Conservation (phyloP, 2,797 vertebrate genomes). For the Chiroxiphia lanceolata region DNA sequence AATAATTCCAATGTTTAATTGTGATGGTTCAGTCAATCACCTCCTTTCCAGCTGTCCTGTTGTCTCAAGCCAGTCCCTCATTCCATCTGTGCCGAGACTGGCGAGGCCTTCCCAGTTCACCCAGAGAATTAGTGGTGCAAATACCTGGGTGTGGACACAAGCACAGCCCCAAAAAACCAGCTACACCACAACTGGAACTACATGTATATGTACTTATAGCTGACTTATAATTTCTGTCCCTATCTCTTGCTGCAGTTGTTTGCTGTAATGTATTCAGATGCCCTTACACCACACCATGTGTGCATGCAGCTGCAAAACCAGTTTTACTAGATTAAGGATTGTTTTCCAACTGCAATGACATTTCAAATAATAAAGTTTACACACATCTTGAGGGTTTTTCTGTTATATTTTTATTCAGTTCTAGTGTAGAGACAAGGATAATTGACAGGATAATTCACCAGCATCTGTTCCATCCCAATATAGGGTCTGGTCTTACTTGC, state of each 20-base stretch:
- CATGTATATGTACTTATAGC: rapidly evolving
- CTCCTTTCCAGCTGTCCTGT: background rate
- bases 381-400: background rate
- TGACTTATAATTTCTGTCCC: background rate
- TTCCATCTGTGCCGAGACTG: background rate
- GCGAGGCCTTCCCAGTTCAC: background rate
- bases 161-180: background rate
- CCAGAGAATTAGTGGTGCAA: background rate
- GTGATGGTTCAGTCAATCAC: background rate
- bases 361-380: background rate
- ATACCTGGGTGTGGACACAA: background rate
- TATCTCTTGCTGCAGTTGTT: background rate
- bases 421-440: background rate
- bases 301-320: background rate
- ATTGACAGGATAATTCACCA: background rate
- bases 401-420: background rate
- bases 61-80: background rate
- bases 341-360: background rate
- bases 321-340: background rate
- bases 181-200: background rate
- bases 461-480: background rate
- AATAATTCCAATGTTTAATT: background rate
- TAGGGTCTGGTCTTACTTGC: background rate
- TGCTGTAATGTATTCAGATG: rapidly evolving
- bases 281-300: background rate